A percentile compares a stretch with the other conserved stretches of the same genome.
Evolutionary conservation across 2,797 vertebrate species (phyloP).

Genomic region (Crocodylus rhombifer): DNA sequence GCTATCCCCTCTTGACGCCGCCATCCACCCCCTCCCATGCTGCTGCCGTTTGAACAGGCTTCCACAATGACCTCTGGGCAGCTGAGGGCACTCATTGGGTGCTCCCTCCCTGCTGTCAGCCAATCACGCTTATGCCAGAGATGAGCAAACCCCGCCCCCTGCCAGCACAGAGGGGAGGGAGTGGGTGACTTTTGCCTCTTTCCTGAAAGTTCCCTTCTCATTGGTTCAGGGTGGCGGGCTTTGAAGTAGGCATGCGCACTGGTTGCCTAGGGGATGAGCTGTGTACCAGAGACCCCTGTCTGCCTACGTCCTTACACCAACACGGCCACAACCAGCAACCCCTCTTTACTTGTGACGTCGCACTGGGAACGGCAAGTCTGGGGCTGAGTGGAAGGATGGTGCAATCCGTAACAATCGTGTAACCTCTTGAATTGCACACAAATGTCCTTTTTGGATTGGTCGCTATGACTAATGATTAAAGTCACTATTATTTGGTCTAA

Average conservation of each 20-base stretch:
- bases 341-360: no score
- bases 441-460: no score
- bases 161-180: fast-evolving
- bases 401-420: no score
- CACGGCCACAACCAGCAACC: no score
- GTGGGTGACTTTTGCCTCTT: fast-evolving
- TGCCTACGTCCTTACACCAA: no score
- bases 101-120: fast-evolving
- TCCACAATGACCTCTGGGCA: not conserved
- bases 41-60: not conserved
- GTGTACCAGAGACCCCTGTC: no score
- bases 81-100: not conserved
- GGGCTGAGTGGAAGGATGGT: no score
- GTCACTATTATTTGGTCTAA: no score
- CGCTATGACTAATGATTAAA: no score
- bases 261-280: not conserved
- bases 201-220: fast-evolving
- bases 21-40: not conserved
- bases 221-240: fast-evolving
- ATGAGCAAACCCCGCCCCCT: fast-evolving
- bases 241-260: not conserved
- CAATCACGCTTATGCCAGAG: not conserved
- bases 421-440: no score
- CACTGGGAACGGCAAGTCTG: no score
- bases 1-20: not conserved